A percentile compares a stretch with the other conserved stretches of the same genome.
Evolutionary conservation across 2,888 invertebrate species (phyloP).

Genomic region (Megamerina dolium): DNA sequence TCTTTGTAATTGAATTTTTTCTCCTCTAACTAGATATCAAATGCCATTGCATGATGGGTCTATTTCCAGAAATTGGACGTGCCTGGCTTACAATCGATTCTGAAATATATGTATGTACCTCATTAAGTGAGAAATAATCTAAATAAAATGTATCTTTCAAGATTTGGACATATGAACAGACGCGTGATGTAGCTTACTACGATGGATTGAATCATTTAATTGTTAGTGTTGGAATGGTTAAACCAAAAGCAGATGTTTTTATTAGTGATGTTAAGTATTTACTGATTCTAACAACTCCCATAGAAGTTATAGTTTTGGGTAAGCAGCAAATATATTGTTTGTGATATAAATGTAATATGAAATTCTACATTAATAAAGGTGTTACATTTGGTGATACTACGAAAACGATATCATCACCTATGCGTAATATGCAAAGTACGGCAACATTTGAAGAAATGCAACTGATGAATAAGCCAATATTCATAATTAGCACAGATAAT

Average conservation of each 20-base stretch:
- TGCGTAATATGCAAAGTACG: constrained; percentile 27
- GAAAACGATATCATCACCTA: constrained; percentile 35
- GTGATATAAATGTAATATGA: not conserved
- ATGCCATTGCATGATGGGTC: constrained; percentile 93
- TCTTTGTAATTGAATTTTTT: not conserved
- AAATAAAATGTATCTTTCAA: not conserved
- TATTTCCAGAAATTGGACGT: constrained; percentile 91
- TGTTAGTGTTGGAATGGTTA: constrained; percentile 83
- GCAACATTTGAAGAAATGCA: constrained; percentile 68
- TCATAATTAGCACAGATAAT: constrained; percentile 85
- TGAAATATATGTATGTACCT: constrained; percentile 73
- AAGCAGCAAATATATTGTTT: too few species aligned
- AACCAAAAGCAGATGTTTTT: constrained; percentile 83
- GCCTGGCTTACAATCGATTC: constrained; percentile 98
- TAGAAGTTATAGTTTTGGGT: constrained; percentile 69
- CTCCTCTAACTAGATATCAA: constrained; percentile 93
- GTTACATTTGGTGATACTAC: constrained; percentile 44
- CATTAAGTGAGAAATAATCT: not conserved
- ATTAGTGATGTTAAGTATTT: constrained; percentile 86
- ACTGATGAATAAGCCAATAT: constrained; percentile 89
- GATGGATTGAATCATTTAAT: constrained; percentile 94
- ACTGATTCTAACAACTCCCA: constrained; percentile 86
- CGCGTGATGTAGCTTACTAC: constrained; percentile 91
- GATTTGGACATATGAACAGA: constrained; percentile 92
- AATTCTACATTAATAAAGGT: constrained; percentile 21